A percentile compares a stretch with the other conserved stretches of the same genome.
Conservation (phyloP, 2,113 vertebrate genomes). For the Limnothrissa miodon region DNA sequence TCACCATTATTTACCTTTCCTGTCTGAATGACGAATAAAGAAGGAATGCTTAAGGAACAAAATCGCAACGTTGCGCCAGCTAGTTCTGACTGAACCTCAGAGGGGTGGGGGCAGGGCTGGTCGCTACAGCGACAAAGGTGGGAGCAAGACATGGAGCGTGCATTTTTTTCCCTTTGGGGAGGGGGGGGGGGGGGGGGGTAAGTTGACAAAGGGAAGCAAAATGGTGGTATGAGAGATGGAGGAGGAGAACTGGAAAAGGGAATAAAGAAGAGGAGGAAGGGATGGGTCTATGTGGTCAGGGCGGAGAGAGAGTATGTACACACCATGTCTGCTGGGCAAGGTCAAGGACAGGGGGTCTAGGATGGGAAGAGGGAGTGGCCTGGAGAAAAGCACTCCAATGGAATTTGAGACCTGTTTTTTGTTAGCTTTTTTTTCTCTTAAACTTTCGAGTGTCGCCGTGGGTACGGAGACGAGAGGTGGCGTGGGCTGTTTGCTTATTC, state of each 20-base stretch:
- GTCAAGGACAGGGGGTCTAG: not conserved
- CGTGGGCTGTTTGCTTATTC: conserved; percentile 50
- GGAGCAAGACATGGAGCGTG: conserved; percentile 40
- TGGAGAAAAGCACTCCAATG: conserved; percentile 98
- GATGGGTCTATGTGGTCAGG: not conserved
- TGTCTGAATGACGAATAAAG: conserved; percentile 29
- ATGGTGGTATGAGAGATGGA: conserved; percentile 44
- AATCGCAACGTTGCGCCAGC: conserved; percentile 58
- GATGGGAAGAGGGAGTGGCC: conserved; percentile 63
- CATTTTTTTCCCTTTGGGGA: conserved; percentile 22
- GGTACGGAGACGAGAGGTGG: conserved; percentile 86
- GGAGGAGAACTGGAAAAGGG: conserved; percentile 48
- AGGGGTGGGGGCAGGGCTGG: conserved; percentile 15
- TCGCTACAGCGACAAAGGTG: conserved; percentile 41
- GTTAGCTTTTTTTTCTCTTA: conserved; percentile 69
- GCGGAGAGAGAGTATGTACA: conserved; percentile 67
- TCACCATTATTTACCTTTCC: not conserved
- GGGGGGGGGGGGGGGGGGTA: conserved; percentile 30
- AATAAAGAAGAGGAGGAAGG: not conserved
- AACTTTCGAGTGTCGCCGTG: conserved; percentile 92
- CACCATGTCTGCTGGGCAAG: conserved; percentile 52
- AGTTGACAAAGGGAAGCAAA: conserved; percentile 27
- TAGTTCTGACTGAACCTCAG: conserved; percentile 37
- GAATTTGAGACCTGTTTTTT: conserved; percentile 86
- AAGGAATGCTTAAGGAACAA: conserved; percentile 87